These are phyloP conservation scores for Drosophila tsacasi DNA, from an alignment of 1,140 invertebrate genomes.

Conservation along the genomic window DNA sequence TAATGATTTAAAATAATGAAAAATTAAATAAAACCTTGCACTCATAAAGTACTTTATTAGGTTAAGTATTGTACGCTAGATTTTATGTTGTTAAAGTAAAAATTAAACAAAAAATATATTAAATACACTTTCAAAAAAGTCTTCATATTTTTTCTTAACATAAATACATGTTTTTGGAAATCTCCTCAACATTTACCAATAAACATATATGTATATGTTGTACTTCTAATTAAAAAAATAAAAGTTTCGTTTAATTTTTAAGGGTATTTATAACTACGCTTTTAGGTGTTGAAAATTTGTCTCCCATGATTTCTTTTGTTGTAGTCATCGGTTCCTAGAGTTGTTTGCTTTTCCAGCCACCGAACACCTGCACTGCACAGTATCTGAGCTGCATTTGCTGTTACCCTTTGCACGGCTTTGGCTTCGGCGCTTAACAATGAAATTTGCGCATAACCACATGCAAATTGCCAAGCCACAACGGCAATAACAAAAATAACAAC, in stretches of 20 bases:
- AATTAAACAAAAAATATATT: too few relatives aligned
- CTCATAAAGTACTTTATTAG: too few relatives aligned
- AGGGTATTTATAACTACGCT: neutral
- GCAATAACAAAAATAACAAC: slow-evolving; percentile 28
- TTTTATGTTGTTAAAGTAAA: too few relatives aligned
- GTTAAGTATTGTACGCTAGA: too few relatives aligned
- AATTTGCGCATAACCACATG: slow-evolving; percentile 84
- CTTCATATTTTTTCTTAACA: too few relatives aligned
- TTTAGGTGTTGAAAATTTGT: neutral
- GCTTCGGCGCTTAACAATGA: slow-evolving; percentile 80
- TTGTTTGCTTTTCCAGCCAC: slow-evolving; percentile 45
- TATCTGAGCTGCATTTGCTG: slow-evolving; percentile 31
- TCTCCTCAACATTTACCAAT: neutral
- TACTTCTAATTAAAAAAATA: neutral
- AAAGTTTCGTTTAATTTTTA: neutral
- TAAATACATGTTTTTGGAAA: neutral
- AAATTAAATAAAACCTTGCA: too few relatives aligned
- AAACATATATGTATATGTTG: too few relatives aligned
- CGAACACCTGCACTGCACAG: slow-evolving; percentile 24
- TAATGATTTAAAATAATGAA: too few relatives aligned
- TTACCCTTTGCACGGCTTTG: slow-evolving; percentile 62
- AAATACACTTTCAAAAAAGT: neutral
- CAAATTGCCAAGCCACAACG: slow-evolving; percentile 78
- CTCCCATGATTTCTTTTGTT: slow-evolving; percentile 4
- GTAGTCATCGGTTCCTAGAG: slow-evolving; percentile 18